phyloP scores from a whole-genome alignment of 2,113 vertebrate genomes.

The Xenotilapia longispinis region DNA sequence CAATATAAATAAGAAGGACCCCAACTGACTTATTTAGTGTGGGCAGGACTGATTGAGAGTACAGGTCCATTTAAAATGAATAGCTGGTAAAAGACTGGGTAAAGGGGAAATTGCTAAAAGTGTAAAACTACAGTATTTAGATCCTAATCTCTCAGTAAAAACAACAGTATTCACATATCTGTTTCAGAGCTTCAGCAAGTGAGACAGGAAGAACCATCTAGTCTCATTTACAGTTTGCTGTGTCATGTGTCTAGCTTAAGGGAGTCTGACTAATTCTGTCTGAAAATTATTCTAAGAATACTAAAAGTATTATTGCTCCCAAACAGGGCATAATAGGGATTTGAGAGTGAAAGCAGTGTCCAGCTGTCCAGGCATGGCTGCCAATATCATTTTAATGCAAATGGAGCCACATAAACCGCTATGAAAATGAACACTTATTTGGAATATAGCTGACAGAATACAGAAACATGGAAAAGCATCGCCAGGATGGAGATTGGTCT shows the following conservation, averaged over 20 bases:
- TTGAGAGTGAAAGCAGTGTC: slow-evolving; percentile 30
- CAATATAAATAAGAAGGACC: neutral
- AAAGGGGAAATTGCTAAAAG: neutral
- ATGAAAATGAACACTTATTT: slow-evolving; percentile 19
- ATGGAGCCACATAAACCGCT: slow-evolving; percentile 20
- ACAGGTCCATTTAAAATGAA: neutral
- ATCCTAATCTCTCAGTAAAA: neutral
- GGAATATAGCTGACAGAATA: slow-evolving; percentile 7
- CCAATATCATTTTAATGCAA: slow-evolving; percentile 57
- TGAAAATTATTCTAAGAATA: slow-evolving; percentile 44
- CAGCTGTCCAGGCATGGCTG: slow-evolving; percentile 36
- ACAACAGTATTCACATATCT: slow-evolving; percentile 13
- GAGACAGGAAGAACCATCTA: neutral
- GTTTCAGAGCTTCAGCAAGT: neutral
- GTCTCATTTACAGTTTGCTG: slow-evolving; percentile 43
- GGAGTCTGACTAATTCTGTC: slow-evolving; percentile 44
- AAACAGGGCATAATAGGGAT: slow-evolving; percentile 20
- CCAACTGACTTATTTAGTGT: neutral
- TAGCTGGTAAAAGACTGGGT: neutral
- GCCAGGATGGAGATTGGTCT: neutral
- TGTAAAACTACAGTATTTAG: neutral
- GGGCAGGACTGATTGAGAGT: neutral
- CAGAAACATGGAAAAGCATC: slow-evolving; percentile 1
- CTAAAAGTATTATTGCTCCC: slow-evolving; percentile 40
- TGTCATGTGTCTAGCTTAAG: slow-evolving; percentile 35